These are phyloP conservation scores for Diplolepis rosae DNA, from an alignment of 2,888 invertebrate species.

Conservation along the genomic window DNA sequence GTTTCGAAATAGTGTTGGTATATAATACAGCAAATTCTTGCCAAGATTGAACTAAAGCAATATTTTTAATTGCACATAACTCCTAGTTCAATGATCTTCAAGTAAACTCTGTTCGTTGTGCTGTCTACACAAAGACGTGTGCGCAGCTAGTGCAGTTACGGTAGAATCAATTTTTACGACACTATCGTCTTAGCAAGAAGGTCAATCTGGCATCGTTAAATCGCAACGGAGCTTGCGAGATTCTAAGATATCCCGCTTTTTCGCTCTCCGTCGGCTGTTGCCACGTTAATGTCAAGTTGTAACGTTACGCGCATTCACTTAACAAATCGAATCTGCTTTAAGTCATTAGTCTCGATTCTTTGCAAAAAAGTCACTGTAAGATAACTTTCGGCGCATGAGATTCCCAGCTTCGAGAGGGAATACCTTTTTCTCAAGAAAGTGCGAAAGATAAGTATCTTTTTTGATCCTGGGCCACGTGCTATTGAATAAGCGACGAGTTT, in stretches of 20 bases:
- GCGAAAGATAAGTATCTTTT: slow-evolving; percentile 14
- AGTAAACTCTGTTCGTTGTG: background rate
- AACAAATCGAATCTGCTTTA: slow-evolving; percentile 5
- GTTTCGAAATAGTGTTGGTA: too few relatives aligned
- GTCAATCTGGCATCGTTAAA: slow-evolving; percentile 25
- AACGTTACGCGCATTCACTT: slow-evolving; percentile 2
- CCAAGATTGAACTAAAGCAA: slow-evolving; percentile 8
- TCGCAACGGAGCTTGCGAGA: slow-evolving; percentile 10
- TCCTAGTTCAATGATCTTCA: slow-evolving; percentile 17
- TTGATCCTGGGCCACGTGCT: slow-evolving; percentile 21
- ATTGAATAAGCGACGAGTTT: background rate
- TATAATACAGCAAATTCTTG: background rate
- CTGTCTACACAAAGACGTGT: slow-evolving; percentile 17
- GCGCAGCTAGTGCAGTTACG: slow-evolving; percentile 17
- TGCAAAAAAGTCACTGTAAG: background rate
- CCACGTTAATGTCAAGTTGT: slow-evolving; percentile 24
- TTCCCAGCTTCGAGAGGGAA: background rate
- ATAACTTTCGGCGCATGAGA: background rate
- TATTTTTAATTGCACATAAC: slow-evolving; percentile 31
- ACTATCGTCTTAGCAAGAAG: slow-evolving; percentile 29
- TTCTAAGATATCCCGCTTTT: slow-evolving; percentile 19
- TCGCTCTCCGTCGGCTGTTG: slow-evolving; percentile 10
- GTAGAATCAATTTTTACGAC: slow-evolving; percentile 30
- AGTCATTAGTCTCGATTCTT: slow-evolving; percentile 6
- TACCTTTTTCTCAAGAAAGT: slow-evolving; percentile 4